These are phyloP conservation scores for Tuta absoluta DNA, from an alignment of 2,888 invertebrate species.

Conservation along the genomic window DNA sequence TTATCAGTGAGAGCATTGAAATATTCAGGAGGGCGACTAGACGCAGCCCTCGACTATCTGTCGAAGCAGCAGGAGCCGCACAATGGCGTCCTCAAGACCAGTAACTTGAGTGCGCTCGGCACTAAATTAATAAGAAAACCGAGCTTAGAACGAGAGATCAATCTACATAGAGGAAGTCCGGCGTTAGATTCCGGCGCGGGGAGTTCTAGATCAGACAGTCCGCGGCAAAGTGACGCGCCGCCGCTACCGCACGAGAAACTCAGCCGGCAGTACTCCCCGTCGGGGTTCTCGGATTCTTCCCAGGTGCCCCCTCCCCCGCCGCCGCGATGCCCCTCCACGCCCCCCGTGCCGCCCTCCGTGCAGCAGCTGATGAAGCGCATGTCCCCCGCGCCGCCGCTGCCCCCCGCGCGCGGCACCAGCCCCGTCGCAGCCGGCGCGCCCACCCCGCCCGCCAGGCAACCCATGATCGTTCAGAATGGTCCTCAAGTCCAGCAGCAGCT, in stretches of 20 bases:
- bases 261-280: slow-evolving; percentile 87
- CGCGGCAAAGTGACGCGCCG: slow-evolving; percentile 84
- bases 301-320: slow-evolving; percentile 86
- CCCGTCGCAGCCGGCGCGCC: slow-evolving; percentile 86
- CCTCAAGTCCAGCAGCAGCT: slow-evolving; percentile 92
- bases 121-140: slow-evolving; percentile 92
- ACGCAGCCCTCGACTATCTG: slow-evolving; percentile 85
- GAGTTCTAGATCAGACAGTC: slow-evolving; percentile 94
- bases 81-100: slow-evolving; percentile 77
- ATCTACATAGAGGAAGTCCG: slow-evolving; percentile 89
- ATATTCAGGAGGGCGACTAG: slow-evolving; percentile 85
- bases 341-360: slow-evolving; percentile 84
- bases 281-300: slow-evolving; percentile 79
- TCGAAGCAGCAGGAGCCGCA: slow-evolving; percentile 83
- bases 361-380: slow-evolving; percentile 82
- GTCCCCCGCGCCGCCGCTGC: slow-evolving; percentile 83
- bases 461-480: slow-evolving; percentile 91
- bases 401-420: slow-evolving; percentile 86
- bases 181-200: slow-evolving; percentile 94
- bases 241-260: slow-evolving; percentile 84
- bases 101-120: slow-evolving; percentile 81
- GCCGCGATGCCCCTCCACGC: slow-evolving; percentile 86
- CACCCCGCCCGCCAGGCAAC: slow-evolving; percentile 83
- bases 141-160: slow-evolving; percentile 91
- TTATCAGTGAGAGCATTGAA: slow-evolving; percentile 85